Evolutionary conservation across 2,113 vertebrate genomes (phyloP).

Genomic region (Ceratotherium simum): DNA sequence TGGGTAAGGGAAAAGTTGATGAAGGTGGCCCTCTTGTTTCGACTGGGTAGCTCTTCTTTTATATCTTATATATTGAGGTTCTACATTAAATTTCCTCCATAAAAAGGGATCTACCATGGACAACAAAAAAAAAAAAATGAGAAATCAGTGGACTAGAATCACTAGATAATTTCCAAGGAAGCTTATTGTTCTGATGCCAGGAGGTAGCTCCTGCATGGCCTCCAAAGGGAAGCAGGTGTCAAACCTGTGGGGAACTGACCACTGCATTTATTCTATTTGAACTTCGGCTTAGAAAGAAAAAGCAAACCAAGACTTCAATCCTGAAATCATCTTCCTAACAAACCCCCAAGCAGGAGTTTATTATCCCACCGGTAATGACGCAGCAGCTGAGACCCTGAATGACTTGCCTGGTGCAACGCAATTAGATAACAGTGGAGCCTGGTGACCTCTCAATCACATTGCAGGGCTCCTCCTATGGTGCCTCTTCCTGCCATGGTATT

Average conservation of each 20-base stretch:
- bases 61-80: neutral
- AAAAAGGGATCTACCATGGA: neutral
- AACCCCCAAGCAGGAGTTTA: neutral
- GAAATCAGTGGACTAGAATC: neutral
- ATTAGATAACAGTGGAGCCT: neutral
- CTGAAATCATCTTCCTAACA: slow-evolving; percentile 29
- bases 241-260: neutral
- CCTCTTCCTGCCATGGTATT: slow-evolving; percentile 47
- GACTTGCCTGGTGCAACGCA: neutral
- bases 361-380: neutral
- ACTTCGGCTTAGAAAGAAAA: neutral
- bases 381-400: neutral
- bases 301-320: slow-evolving; percentile 4
- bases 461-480: neutral
- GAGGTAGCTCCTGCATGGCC: neutral
- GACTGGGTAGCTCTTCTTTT: neutral
- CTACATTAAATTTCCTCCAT: neutral
- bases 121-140: neutral
- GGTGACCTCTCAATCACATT: neutral
- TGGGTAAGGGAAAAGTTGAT: neutral
- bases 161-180: neutral
- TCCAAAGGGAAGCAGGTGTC: neutral
- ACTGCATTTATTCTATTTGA: neutral
- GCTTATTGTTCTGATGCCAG: neutral
- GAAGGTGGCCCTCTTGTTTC: neutral